Evolutionary conservation across 2,797 vertebrate genomes (phyloP).

Genomic region (Siniperca scherzeri): DNA sequence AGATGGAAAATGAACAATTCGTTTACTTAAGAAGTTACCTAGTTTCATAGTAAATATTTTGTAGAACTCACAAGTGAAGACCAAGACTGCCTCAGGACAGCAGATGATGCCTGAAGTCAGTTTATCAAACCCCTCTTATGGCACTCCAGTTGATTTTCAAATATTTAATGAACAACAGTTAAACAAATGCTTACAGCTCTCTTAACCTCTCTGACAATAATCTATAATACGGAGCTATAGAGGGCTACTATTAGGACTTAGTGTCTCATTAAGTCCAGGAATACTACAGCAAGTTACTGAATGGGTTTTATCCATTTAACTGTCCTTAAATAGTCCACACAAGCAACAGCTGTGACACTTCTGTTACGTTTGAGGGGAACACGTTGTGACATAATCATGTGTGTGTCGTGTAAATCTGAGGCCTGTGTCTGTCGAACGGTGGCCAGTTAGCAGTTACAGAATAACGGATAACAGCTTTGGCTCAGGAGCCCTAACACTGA

Average conservation of each 20-base stretch:
- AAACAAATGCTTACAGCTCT: neutral
- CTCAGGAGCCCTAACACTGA: constrained; percentile 44
- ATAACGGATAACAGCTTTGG: constrained; percentile 38
- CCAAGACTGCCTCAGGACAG: neutral
- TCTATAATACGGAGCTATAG: constrained; percentile 19
- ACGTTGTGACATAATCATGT: constrained; percentile 33
- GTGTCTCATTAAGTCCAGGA: constrained; percentile 29
- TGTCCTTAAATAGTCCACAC: constrained; percentile 33
- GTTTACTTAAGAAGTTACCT: neutral
- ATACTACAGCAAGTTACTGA: constrained; percentile 19
- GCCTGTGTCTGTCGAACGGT: neutral
- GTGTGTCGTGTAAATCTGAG: constrained; percentile 35
- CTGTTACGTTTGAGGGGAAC: constrained; percentile 19
- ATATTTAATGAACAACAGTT: neutral
- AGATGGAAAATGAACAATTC: neutral
- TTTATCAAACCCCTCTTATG: neutral
- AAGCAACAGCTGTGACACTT: neutral
- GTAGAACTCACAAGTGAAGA: neutral
- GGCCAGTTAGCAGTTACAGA: constrained; percentile 6
- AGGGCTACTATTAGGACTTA: constrained; percentile 11
- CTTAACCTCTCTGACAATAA: neutral
- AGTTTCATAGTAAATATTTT: neutral
- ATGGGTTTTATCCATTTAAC: constrained; percentile 53
- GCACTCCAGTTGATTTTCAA: neutral
- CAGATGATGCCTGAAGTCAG: neutral